A percentile compares a stretch with the other conserved stretches of the same genome.
Evolutionary conservation across 1,140 invertebrate species (phyloP).

Genomic region (Metopolophium dirhodum): DNA sequence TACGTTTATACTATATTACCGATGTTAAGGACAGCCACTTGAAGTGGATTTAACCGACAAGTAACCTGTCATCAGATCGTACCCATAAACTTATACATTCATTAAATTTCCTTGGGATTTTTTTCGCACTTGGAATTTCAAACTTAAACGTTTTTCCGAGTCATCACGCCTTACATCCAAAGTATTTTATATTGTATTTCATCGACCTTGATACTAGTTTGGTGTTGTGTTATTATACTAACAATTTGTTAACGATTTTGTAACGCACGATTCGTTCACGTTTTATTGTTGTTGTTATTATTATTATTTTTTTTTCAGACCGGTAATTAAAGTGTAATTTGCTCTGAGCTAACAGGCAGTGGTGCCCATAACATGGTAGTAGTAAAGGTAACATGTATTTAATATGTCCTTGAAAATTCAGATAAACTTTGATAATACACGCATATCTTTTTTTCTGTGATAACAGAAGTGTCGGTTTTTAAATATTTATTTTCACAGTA

Average conservation of each 20-base stretch:
- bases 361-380: conserved; percentile 31
- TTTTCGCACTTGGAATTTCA: conserved; percentile 27
- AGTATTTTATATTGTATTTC: conserved; percentile 35
- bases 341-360: conserved; percentile 33
- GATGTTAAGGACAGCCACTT: background rate
- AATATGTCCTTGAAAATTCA: conserved; percentile 43
- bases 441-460: background rate
- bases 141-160: conserved; percentile 25
- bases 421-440: conserved; percentile 33
- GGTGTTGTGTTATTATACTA: conserved; percentile 44
- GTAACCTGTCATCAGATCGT: conserved; percentile 26
- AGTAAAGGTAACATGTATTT: background rate
- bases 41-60: conserved; percentile 20
- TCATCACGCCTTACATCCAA: conserved; percentile 30
- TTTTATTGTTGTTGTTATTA: conserved; percentile 53
- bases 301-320: conserved; percentile 54
- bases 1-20: background rate
- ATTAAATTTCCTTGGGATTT: conserved; percentile 46
- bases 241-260: conserved; percentile 54
- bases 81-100: conserved; percentile 27
- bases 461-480: background rate
- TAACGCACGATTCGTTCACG: conserved; percentile 57
- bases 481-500: background rate
- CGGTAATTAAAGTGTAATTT: conserved; percentile 57
- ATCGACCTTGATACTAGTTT: conserved; percentile 56